These are phyloP conservation scores for Xyliphius kryptos DNA, from an alignment of 2,113 vertebrate species.

Conservation along the genomic window DNA sequence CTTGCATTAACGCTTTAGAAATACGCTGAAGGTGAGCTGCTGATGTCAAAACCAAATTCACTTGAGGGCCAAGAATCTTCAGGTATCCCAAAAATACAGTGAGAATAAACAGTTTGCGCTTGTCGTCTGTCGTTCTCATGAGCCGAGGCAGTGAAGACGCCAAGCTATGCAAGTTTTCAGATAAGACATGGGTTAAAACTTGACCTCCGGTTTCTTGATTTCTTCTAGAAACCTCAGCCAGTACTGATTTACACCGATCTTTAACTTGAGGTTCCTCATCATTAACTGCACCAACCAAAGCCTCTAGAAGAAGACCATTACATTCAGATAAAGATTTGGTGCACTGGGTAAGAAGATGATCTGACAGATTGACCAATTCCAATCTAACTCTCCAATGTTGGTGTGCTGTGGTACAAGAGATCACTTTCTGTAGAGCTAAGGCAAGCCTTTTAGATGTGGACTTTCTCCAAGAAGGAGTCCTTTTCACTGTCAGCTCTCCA, in stretches of 20 bases:
- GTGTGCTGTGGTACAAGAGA: conserved; percentile 71
- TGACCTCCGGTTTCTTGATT: conserved; percentile 53
- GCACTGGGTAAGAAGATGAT: conserved; percentile 69
- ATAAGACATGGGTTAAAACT: conserved; percentile 73
- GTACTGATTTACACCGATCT: conserved; percentile 55
- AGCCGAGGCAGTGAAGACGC: conserved; percentile 82
- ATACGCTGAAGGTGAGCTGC: conserved; percentile 79
- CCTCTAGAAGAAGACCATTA: conserved; percentile 70
- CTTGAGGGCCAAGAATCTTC: conserved; percentile 77
- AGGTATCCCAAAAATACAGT: conserved; percentile 80
- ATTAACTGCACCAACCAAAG: conserved; percentile 77
- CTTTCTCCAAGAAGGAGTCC: conserved; percentile 74
- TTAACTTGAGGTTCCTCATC: conserved; percentile 76
- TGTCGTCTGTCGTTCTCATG: conserved; percentile 82
- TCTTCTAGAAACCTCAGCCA: conserved; percentile 61
- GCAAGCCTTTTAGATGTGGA: conserved; percentile 67
- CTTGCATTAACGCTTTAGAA: conserved; percentile 82
- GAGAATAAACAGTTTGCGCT: conserved; percentile 76
- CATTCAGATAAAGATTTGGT: conserved; percentile 68
- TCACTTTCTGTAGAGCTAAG: conserved; percentile 72
- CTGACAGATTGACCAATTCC: conserved; percentile 71
- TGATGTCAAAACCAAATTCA: conserved; percentile 74
- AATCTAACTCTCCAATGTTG: conserved; percentile 85
- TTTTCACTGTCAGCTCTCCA: conserved; percentile 68
- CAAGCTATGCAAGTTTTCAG: conserved; percentile 83